Percentiles rank a stretch among this genome's conserved stretches.
Conservation (phyloP, 2,113 vertebrate genomes). For the Pyxicephalus adspersus region DNA sequence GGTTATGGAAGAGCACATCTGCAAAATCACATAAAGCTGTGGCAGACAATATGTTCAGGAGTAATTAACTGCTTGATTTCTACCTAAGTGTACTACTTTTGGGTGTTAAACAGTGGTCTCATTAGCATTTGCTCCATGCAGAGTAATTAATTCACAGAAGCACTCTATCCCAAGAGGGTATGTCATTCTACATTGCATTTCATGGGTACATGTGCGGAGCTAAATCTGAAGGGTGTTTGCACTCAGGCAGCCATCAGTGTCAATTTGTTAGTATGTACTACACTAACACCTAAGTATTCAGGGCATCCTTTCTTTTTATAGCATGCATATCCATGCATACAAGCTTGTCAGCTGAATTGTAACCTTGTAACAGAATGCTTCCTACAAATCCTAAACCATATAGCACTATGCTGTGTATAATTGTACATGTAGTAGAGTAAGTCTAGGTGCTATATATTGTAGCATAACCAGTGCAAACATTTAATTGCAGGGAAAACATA, state of each 20-base stretch:
- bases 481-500: not conserved
- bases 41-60: slow-evolving; percentile 57
- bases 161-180: slow-evolving; percentile 65
- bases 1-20: slow-evolving; percentile 53
- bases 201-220: slow-evolving; percentile 22
- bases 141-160: slow-evolving; percentile 64
- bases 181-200: slow-evolving; percentile 58
- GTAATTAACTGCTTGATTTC: slow-evolving; percentile 54
- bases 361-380: not conserved
- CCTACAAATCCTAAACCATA: not conserved
- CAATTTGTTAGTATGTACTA: slow-evolving; percentile 10
- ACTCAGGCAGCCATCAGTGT: slow-evolving; percentile 34
- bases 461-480: not conserved
- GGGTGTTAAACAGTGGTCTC: slow-evolving; percentile 57
- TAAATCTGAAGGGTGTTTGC: slow-evolving; percentile 10
- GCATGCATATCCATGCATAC: not conserved
- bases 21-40: slow-evolving; percentile 60
- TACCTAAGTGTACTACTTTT: slow-evolving; percentile 52
- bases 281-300: not conserved
- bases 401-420: not conserved
- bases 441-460: not conserved
- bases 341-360: not conserved
- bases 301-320: slow-evolving; percentile 4
- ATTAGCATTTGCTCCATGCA: slow-evolving; percentile 56
- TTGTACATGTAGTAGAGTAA: not conserved